These are phyloP conservation scores for Yponomeuta cagnagella DNA, from an alignment of 2,888 invertebrate genomes.

Conservation along the genomic window DNA sequence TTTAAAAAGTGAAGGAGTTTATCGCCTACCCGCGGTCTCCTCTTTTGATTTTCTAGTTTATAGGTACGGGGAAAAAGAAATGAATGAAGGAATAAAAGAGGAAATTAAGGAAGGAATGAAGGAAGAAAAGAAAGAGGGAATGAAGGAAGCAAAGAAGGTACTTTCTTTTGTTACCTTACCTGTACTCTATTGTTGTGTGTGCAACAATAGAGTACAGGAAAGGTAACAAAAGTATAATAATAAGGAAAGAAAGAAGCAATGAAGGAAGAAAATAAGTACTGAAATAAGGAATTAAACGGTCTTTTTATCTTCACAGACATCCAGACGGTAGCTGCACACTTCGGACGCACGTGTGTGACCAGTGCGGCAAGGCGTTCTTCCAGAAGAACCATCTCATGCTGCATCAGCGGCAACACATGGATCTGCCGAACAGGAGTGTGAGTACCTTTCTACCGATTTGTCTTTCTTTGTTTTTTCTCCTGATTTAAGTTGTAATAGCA, in stretches of 20 bases:
- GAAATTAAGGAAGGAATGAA: background rate
- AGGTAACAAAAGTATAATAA: no score
- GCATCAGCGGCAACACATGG: constrained; percentile 88
- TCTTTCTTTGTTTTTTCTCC: no score
- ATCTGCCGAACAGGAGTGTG: constrained; percentile 73
- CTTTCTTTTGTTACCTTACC: no score
- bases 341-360: constrained; percentile 85
- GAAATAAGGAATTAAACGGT: background rate
- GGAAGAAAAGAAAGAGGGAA: no score
- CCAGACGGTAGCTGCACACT: constrained; percentile 88
- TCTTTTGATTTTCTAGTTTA: no score
- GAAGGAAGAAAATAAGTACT: background rate
- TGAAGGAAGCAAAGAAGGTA: no score
- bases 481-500: no score
- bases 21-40: no score
- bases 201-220: no score
- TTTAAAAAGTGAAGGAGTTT: no score
- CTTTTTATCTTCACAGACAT: constrained; percentile 59
- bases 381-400: constrained; percentile 89
- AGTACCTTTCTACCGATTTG: constrained; percentile 20
- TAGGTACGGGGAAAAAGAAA: background rate
- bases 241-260: background rate
- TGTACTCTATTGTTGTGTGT: no score
- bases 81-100: background rate
- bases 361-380: constrained; percentile 90